phyloP scores from a whole-genome alignment of 92 coral and sea anemone species.

The Pocillopora grandis region DNA sequence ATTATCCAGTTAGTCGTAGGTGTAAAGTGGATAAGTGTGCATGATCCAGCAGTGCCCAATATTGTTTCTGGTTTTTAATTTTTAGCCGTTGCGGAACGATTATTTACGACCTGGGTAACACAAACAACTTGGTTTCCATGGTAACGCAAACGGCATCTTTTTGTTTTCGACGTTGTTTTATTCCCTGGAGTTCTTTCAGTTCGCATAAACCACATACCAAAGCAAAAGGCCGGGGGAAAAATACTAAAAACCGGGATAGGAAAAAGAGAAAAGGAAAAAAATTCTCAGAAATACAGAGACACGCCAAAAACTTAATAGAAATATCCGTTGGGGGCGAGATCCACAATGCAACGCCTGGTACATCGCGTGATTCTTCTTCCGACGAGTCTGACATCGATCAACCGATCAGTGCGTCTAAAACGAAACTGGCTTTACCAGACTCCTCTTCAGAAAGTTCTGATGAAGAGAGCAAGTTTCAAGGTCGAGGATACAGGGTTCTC shows the following conservation, averaged over 20 bases:
- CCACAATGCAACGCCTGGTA: neutral
- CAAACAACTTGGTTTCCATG: constrained; percentile 9
- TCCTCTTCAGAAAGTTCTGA: neutral
- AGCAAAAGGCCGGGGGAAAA: neutral
- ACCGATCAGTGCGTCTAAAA: neutral
- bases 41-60: too few species aligned
- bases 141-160: neutral
- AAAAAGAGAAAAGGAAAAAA: neutral
- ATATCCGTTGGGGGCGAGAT: too few species aligned
- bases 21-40: too few species aligned
- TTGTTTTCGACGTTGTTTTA: neutral
- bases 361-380: neutral
- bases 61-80: neutral
- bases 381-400: neutral
- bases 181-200: neutral
- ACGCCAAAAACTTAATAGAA: neutral
- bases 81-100: neutral
- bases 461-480: neutral
- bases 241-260: neutral
- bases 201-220: neutral
- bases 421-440: neutral
- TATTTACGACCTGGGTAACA: neutral
- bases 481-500: neutral
- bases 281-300: constrained; percentile 9
- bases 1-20: too few species aligned